Base-by-base conservation (phyloP, 92 coral and sea anemone genomes). In the Phenganax stokvisi region DNA sequence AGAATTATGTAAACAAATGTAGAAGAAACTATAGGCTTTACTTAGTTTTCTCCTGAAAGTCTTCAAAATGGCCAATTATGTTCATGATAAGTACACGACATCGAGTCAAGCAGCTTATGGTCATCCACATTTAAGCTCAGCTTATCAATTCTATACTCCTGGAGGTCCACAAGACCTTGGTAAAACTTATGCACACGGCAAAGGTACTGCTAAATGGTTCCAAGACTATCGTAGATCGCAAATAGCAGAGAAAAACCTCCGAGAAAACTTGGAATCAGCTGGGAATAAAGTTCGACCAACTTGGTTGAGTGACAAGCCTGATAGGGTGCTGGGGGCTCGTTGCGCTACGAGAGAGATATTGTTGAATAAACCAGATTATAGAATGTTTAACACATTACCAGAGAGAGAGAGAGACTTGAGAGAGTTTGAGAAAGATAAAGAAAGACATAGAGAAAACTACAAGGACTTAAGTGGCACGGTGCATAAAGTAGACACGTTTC, bases 341-440 rank as follows among this genome's bases (percentile, higher is more conserved):
- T 86, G 87, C 15, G 81, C 82, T 69, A 72, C 89, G 71, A 88
- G 97, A 54, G 97, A 96, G 80, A 91, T 92, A 15, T 82, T 96
- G 0, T 77, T 92, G 58, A 88, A 88, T 70, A 87, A 85, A 17
- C 92, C 99, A 0, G 88, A 87, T 37, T 83, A 90, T 74, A 97
- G 87, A 79, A 85, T 96, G 68, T 77, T 74, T 10, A 96, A 96
- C 87, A 77, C 96, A 85, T 82, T 92, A 51, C 99, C 96, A 0
- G 99, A 96, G 84, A 89, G 93, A n/a, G 97, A 96, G 58, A 87
- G 99, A 63, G 99, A 92, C 66, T 89, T 93, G 65, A 81, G 80
- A 67, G 90, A 85, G 84, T 76, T 96, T 25, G 97, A 89, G 57
- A 85, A 87, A 76, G 20, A 78, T 12, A 85, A 81, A 1, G 91